phyloP scores from a whole-genome alignment of 2,888 invertebrate species.

The Liposcelis brunnea region DNA sequence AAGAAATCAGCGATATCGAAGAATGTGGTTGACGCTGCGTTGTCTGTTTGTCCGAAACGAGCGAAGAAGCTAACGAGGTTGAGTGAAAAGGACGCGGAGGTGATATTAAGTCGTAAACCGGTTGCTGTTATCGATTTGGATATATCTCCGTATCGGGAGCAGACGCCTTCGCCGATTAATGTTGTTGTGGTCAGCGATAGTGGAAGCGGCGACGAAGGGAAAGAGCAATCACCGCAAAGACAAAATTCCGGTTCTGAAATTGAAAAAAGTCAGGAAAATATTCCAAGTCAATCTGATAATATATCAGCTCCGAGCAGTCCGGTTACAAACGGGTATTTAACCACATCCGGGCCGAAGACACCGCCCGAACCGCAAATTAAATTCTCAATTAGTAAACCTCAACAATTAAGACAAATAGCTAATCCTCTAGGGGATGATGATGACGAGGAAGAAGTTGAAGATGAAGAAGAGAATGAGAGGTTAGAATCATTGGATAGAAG shows the following conservation, averaged over 20 bases:
- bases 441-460: constrained; percentile 32
- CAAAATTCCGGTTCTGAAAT: too few relatives aligned
- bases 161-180: constrained; percentile 61
- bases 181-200: constrained; percentile 72
- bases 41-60: constrained; percentile 3
- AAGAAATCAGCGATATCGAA: constrained; percentile 20
- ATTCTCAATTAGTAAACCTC: constrained; percentile 40
- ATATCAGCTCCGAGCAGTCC: constrained; percentile 6
- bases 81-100: constrained; percentile 24
- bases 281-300: constrained; percentile 15
- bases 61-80: constrained; percentile 15
- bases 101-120: constrained; percentile 41
- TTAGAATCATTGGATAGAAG: constrained; percentile 17
- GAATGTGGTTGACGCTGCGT: constrained; percentile 6
- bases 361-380: constrained; percentile 56
- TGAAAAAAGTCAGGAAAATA: constrained; percentile 18
- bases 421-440: constrained; percentile 42
- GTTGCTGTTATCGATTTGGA: constrained; percentile 75
- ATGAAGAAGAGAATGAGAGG: constrained; percentile 20
- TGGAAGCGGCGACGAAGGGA: constrained; percentile 32
- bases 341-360: constrained; percentile 43
- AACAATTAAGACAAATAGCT: constrained; percentile 32
- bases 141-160: constrained; percentile 67
- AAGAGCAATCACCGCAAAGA: constrained; percentile 10
- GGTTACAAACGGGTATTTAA: neutral